A percentile compares a stretch with the other conserved stretches of the same genome.
Conservation (phyloP, 2,888 invertebrate species). For the Automeris io region DNA sequence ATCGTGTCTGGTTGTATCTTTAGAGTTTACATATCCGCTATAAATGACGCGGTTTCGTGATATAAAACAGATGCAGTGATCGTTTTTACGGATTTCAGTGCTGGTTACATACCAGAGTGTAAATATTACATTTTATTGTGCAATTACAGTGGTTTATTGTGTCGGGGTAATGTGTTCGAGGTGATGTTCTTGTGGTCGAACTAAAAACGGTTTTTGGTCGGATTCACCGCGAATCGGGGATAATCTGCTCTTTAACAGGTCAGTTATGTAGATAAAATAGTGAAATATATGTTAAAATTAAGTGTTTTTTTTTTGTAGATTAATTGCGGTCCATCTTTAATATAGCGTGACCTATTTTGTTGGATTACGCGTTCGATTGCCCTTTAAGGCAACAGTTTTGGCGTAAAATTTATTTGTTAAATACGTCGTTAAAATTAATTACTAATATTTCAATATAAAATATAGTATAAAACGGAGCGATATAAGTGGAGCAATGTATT, state of each 20-base stretch:
- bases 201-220: not conserved
- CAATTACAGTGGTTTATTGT: constrained; percentile 7
- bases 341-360: too few relatives aligned
- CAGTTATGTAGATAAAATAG: not conserved
- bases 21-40: not conserved
- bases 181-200: constrained; percentile 3
- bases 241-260: not conserved
- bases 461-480: too few relatives aligned
- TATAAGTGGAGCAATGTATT: too few relatives aligned
- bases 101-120: constrained; percentile 4
- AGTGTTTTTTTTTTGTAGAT: too few relatives aligned
- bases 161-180: constrained; percentile 5
- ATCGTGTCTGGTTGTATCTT: not conserved
- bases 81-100: constrained; percentile 9
- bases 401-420: too few relatives aligned
- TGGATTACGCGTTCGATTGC: too few relatives aligned
- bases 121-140: constrained; percentile 6
- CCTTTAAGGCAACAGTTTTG: too few relatives aligned
- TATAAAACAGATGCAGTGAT: constrained; percentile 4
- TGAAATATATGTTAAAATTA: not conserved
- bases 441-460: too few relatives aligned
- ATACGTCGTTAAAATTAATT: too few relatives aligned
- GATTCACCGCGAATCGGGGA: not conserved
- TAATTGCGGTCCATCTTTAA: too few relatives aligned
- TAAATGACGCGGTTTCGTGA: constrained; percentile 7